Evolutionary conservation across 2,797 vertebrate species (phyloP).

Genomic region (Carapus acus): DNA sequence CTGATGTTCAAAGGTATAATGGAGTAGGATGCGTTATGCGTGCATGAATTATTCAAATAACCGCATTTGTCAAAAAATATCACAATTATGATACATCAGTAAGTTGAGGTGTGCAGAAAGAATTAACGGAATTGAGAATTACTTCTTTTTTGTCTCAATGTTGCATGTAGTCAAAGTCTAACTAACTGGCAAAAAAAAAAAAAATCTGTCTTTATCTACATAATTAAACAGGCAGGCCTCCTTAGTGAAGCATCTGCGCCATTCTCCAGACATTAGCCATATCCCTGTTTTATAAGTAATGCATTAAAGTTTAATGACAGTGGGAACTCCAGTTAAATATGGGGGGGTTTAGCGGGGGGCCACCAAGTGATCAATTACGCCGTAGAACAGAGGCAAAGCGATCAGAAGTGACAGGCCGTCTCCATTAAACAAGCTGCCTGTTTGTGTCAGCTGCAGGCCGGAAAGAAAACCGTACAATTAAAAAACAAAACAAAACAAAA

Average conservation of each 20-base stretch:
- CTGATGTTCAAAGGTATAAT: constrained; percentile 73
- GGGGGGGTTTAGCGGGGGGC: constrained; percentile 56
- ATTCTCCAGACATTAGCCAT: constrained; percentile 11
- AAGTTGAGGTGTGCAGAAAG: constrained; percentile 66
- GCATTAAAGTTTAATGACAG: constrained; percentile 54
- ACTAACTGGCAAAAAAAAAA: not conserved
- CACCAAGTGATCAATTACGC: constrained; percentile 71
- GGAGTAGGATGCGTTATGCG: constrained; percentile 57
- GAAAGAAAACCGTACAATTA: constrained; percentile 75
- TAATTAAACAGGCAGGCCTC: constrained; percentile 23
- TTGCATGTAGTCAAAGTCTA: constrained; percentile 21
- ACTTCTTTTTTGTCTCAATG: constrained; percentile 34
- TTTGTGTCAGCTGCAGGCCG: constrained; percentile 71
- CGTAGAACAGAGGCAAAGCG: constrained; percentile 62
- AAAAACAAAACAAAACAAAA: no score
- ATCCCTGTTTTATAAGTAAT: constrained; percentile 44
- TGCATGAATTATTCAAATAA: constrained; percentile 77
- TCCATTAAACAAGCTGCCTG: constrained; percentile 76
- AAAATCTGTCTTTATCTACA: constrained; percentile 21
- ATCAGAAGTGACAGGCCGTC: constrained; percentile 73
- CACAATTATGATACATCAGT: constrained; percentile 63
- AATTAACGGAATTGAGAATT: constrained; percentile 42
- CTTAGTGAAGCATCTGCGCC: constrained; percentile 22
- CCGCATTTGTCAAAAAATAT: constrained; percentile 66
- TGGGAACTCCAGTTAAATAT: constrained; percentile 51